A percentile compares a stretch with the other conserved stretches of the same genome.
Conservation (phyloP, 2,113 vertebrate species). For the Gambusia holbrooki region DNA sequence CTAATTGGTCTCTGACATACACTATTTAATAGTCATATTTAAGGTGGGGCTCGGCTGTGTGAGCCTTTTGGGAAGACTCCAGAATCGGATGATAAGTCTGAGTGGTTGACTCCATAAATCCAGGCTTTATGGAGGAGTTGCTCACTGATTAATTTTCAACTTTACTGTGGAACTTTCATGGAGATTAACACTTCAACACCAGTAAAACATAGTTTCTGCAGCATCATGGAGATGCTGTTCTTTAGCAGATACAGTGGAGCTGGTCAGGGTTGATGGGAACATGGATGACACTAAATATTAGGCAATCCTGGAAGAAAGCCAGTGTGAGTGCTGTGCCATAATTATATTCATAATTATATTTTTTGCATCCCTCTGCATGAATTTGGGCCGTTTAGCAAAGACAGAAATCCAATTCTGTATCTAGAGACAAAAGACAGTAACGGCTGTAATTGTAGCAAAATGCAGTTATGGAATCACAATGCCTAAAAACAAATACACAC, state of each 20-base stretch:
- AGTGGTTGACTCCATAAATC: too few relatives aligned
- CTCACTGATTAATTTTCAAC: background rate
- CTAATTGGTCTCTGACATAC: too few relatives aligned
- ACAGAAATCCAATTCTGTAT: background rate
- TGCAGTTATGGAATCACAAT: background rate
- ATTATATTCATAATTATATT: background rate
- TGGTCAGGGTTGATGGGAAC: background rate
- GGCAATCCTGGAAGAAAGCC: background rate
- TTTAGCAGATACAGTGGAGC: background rate
- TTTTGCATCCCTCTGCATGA: background rate
- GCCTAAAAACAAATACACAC: background rate
- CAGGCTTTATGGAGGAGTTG: too few relatives aligned
- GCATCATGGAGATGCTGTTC: background rate
- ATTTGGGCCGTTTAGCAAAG: too few relatives aligned
- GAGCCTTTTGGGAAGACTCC: too few relatives aligned
- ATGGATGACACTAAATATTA: background rate
- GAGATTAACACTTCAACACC: too few relatives aligned
- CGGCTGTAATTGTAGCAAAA: background rate
- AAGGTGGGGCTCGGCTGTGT: background rate
- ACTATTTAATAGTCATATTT: background rate
- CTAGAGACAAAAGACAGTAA: background rate
- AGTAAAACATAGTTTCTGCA: background rate
- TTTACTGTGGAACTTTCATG: too few relatives aligned
- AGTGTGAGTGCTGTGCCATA: background rate
- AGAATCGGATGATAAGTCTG: background rate